A percentile compares a stretch with the other conserved stretches of the same genome.
Evolutionary conservation across 1,140 invertebrate species (phyloP).

Genomic region (Elysia chlorotica): DNA sequence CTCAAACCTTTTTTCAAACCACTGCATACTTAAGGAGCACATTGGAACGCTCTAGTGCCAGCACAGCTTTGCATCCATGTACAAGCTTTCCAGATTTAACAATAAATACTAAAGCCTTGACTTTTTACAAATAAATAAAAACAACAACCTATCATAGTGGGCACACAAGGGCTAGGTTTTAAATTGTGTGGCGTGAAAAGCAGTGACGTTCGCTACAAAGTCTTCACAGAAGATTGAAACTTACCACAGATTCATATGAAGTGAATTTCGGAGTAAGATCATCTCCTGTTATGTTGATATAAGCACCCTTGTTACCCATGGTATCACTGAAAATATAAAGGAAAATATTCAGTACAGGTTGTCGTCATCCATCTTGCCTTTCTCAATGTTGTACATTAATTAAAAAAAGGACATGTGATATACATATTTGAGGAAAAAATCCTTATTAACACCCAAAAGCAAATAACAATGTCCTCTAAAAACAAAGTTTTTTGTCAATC

Average conservation of each 20-base stretch:
- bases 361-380: background rate
- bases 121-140: no score
- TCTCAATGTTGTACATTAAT: background rate
- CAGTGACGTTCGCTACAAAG: no score
- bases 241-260: constrained; percentile 91
- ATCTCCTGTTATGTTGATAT: constrained; percentile 87
- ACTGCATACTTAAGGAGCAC: no score
- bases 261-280: constrained; percentile 89
- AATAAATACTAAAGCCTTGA: no score
- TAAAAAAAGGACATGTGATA: background rate
- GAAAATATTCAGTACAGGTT: background rate
- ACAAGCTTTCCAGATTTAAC: no score
- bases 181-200: no score
- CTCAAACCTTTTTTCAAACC: no score
- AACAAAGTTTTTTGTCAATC: background rate
- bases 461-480: background rate
- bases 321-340: constrained; percentile 79
- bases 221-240: no score
- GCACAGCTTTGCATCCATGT: no score
- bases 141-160: no score
- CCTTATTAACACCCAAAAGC: background rate
- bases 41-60: no score
- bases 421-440: background rate
- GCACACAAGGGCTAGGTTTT: no score
- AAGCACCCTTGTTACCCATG: constrained; percentile 97